Base-by-base conservation (phyloP, 2,113 vertebrate species). In the Syrrhaptes paradoxus region DNA sequence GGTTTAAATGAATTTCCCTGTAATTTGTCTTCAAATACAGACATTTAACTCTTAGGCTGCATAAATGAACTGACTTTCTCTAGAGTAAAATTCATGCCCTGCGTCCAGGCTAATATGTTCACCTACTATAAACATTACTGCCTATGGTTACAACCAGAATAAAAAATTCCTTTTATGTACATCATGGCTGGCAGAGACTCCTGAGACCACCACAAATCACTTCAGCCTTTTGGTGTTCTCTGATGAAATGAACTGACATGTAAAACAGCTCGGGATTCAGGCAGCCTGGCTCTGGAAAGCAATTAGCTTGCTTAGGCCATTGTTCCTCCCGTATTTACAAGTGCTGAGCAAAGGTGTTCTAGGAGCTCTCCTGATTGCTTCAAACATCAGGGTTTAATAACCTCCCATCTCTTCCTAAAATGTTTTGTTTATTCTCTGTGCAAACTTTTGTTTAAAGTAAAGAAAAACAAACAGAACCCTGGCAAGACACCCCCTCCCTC, bases 81-180 rank as follows among this genome's bases (percentile, higher is more conserved):
- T 62, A 83, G 86, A 97, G 86, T 96, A 97, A 97, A 98, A 98
- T 97, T 97, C 94, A 95, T 97, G 95, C 97, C 96, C 95, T 98
- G 91, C 76, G 65, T 97, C 96, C 94, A 97, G 92, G 75, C 96
- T 98, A 97, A 97, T 97, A 97, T 94, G 95, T 98, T 98, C 95
- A 97, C 92, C 94, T 96, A 90, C 95, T 97, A 97, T 97, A 98
- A 98, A 97, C 96, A 98, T 97, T 97, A 97, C 90, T 97, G 94
- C 96, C 89, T 96, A 93, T 98, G 92, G 95, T 98, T 97, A 97
- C 85, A 97, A 84, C 95, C n/a, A n/a, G 95, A 97, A 97, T 98
- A 97, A 97, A 97, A 98, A 97, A 94, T 82, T 97, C 74, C 82
- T 98, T 98, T 96, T 97, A 96, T 98, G 93, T 97, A 97, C 85